Evolutionary conservation across 2,888 invertebrate genomes (phyloP).

Genomic region (Oeneis ivallda): DNA sequence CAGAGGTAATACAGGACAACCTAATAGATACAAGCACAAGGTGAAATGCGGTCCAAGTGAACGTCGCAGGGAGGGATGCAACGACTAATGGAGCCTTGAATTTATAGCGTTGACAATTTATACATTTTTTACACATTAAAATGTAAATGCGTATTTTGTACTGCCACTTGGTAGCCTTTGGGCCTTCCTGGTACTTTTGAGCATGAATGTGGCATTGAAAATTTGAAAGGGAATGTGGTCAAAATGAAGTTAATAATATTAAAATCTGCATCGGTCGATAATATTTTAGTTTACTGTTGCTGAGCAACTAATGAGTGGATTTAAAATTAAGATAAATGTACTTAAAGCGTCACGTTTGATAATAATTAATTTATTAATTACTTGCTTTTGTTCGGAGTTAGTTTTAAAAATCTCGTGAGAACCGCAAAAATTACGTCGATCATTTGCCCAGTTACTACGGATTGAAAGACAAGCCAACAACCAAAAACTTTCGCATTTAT

Average conservation of each 20-base stretch:
- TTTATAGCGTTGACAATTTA: conserved; percentile 50
- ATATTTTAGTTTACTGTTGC: background rate
- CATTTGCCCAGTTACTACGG: too few relatives aligned
- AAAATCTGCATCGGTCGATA: background rate
- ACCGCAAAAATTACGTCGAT: too few relatives aligned
- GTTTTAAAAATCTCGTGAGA: too few relatives aligned
- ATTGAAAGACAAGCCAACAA: too few relatives aligned
- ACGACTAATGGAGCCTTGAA: conserved; percentile 54
- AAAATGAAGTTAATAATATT: conserved; percentile 12
- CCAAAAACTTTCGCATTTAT: too few relatives aligned
- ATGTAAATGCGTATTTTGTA: conserved; percentile 17
- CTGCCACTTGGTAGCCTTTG: conserved; percentile 8
- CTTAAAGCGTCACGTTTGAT: too few relatives aligned
- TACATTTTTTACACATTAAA: conserved; percentile 24
- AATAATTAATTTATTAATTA: too few relatives aligned
- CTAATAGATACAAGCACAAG: conserved; percentile 55
- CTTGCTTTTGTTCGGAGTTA: too few relatives aligned
- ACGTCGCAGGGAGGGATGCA: conserved; percentile 46
- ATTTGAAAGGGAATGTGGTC: conserved; percentile 20
- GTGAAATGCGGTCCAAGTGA: conserved; percentile 73
- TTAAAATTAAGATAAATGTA: too few relatives aligned
- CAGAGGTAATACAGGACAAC: conserved; percentile 36
- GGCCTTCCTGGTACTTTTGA: conserved; percentile 11
- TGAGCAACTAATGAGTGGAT: too few relatives aligned
- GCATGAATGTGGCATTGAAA: conserved; percentile 14